Conservation (phyloP, 35 echinoderm and acorn worm genomes). For the Anneissia japonica region DNA sequence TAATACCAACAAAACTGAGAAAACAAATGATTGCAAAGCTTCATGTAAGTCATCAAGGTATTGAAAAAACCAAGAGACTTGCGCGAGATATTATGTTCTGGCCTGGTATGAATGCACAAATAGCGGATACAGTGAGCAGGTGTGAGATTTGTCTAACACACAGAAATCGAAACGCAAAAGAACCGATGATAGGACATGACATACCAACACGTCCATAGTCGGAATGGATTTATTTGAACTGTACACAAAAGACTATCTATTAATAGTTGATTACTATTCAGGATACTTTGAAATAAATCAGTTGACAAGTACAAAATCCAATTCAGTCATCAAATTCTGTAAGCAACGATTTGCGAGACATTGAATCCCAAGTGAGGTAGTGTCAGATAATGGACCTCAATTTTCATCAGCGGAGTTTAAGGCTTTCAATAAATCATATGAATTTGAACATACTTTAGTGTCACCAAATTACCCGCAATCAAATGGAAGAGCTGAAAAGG, state of each 20-base stretch:
- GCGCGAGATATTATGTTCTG: too few relatives aligned
- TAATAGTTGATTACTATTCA: conserved; percentile 45
- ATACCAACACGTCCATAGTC: conserved; percentile 27
- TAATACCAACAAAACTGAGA: too few relatives aligned
- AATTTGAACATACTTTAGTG: conserved; percentile 1
- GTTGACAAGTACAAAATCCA: conserved; percentile 7
- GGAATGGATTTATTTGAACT: conserved; percentile 27
- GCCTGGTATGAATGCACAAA: too few relatives aligned
- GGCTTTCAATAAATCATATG: conserved; percentile 14
- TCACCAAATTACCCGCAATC: conserved; percentile 23
- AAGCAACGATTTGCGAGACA: conserved; percentile 27
- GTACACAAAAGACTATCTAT: conserved; percentile 8
- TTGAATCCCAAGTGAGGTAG: conserved; percentile 24
- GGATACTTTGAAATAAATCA: conserved; percentile 26
- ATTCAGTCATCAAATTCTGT: background rate
- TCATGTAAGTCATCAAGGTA: too few relatives aligned
- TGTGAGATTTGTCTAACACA: too few relatives aligned
- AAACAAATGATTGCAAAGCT: too few relatives aligned
- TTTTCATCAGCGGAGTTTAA: background rate
- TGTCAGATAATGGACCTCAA: background rate
- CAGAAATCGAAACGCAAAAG: conserved; percentile 1
- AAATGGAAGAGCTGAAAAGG: conserved; percentile 32
- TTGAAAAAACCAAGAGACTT: too few relatives aligned
- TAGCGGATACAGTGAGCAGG: too few relatives aligned
- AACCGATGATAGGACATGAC: background rate